These are phyloP conservation scores for Drosophila gaucha DNA, from an alignment of 2,888 invertebrate species.

Conservation along the genomic window DNA sequence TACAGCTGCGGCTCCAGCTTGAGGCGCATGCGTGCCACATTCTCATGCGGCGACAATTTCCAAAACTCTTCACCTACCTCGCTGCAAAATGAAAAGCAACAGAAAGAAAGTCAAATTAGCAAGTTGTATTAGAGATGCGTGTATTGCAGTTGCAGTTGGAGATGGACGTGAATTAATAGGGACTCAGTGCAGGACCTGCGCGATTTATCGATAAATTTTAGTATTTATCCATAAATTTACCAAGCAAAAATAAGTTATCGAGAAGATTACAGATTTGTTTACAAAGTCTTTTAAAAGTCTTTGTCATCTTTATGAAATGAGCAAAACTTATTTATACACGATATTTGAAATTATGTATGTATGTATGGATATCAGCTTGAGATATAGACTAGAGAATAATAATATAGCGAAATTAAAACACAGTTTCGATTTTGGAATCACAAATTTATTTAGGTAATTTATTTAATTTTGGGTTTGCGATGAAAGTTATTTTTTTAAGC, in stretches of 20 bases:
- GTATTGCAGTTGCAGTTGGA: not conserved
- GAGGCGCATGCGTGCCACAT: slow-evolving; percentile 87
- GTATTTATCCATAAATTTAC: not conserved
- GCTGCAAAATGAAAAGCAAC: slow-evolving; percentile 73
- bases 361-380: too few species aligned
- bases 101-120: slow-evolving; percentile 1
- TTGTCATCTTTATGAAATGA: too few species aligned
- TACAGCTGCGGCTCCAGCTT: slow-evolving; percentile 87
- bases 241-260: too few species aligned
- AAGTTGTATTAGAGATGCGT: not conserved
- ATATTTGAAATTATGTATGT: too few species aligned
- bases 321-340: too few species aligned
- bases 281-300: too few species aligned
- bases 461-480: slow-evolving; percentile 65
- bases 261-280: too few species aligned
- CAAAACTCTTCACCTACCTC: slow-evolving; percentile 85
- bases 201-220: not conserved
- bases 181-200: not conserved
- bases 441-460: slow-evolving; percentile 40
- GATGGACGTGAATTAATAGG: not conserved
- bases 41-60: slow-evolving; percentile 88
- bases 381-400: too few species aligned
- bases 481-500: slow-evolving; percentile 79
- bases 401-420: too few species aligned
- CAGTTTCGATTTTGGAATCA: slow-evolving; percentile 27